Conservation (phyloP, 2,797 vertebrate species). For the Gallinago solitaria region DNA sequence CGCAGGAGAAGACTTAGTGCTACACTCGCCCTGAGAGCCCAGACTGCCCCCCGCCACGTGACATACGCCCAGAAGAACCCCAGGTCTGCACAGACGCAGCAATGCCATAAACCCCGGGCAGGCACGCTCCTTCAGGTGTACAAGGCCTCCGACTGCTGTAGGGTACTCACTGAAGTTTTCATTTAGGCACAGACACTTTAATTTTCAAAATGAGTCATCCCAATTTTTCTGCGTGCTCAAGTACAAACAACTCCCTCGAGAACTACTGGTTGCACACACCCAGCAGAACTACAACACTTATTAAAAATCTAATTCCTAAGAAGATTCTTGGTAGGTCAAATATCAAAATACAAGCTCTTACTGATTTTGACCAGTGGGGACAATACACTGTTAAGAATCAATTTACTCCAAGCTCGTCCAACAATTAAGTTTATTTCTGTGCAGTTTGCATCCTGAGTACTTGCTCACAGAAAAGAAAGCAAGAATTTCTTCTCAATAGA, state of each 20-base stretch:
- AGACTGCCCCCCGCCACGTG: rapidly evolving
- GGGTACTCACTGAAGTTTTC: neutral
- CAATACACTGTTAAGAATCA: neutral
- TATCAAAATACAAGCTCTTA: neutral
- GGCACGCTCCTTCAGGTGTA: rapidly evolving
- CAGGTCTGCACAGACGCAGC: rapidly evolving
- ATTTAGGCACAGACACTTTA: neutral
- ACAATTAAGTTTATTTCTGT: neutral
- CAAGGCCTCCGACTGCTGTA: neutral
- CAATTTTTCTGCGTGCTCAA: neutral
- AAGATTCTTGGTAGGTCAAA: neutral
- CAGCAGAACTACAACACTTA: neutral
- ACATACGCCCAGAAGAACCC: neutral
- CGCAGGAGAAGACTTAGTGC: neutral
- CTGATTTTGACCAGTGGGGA: neutral
- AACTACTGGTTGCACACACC: neutral
- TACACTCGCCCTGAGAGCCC: rapidly evolving
- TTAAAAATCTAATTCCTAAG: neutral
- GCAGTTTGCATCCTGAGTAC: neutral
- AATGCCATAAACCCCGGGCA: rapidly evolving
- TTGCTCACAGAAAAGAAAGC: neutral
- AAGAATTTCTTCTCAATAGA: neutral
- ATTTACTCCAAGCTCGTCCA: neutral
- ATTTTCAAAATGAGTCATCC: neutral
- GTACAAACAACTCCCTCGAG: neutral